Evolutionary conservation across 2,797 vertebrate species (phyloP).

Genomic region (Neostethus bicornis): DNA sequence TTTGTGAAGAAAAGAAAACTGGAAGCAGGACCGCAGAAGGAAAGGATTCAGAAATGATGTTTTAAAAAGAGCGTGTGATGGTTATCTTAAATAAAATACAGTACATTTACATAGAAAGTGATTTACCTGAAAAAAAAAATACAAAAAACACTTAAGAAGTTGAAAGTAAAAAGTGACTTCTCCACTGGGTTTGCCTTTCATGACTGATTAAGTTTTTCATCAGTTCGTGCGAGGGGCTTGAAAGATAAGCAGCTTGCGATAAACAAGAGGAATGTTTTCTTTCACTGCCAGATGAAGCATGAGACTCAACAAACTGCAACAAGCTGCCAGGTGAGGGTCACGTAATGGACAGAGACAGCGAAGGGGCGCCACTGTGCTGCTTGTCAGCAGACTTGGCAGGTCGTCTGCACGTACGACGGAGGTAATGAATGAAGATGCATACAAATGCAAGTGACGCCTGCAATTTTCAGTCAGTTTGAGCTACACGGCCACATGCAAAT

Average conservation of each 20-base stretch:
- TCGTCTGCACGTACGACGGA: neutral
- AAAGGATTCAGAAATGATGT: constrained; percentile 14
- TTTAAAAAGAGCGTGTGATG: constrained; percentile 25
- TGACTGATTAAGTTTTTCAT: neutral
- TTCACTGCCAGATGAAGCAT: neutral
- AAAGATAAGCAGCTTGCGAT: neutral
- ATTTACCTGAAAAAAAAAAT: constrained; percentile 34
- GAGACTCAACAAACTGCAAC: neutral
- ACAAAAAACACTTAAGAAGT: constrained; percentile 23
- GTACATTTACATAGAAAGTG: constrained; percentile 6
- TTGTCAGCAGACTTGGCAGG: neutral
- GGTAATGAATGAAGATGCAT: neutral
- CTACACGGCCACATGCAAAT: neutral
- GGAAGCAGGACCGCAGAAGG: constrained; percentile 17
- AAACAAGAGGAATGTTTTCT: neutral
- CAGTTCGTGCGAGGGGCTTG: neutral
- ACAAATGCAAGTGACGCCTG: neutral
- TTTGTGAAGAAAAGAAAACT: constrained; percentile 8
- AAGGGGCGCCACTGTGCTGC: neutral
- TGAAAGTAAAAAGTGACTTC: neutral
- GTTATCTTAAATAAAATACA: constrained; percentile 25
- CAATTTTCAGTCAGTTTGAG: neutral
- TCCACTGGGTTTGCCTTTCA: neutral
- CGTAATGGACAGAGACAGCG: neutral
- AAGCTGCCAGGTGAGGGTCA: neutral